Base-by-base conservation (phyloP, 2,797 vertebrate species). In the Poliocrania exsul region DNA sequence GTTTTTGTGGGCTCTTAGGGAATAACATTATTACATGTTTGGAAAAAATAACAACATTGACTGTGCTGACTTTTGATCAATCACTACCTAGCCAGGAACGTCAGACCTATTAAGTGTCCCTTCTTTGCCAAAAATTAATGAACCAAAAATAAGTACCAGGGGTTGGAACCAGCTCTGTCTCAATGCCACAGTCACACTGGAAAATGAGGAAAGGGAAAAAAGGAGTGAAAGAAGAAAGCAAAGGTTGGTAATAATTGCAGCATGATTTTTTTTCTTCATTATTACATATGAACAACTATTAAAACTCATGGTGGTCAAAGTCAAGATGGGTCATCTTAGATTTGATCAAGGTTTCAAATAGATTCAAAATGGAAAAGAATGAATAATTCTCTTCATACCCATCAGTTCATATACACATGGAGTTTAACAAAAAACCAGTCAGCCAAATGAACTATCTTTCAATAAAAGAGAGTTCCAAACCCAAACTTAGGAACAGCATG, bases 31-130 rank as follows among this genome's bases (percentile, higher is more conserved):
- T 75, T 81, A 83, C 1, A 5, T 78, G 61, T 89, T 78, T 56
- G 84, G 89, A 94, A 91, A 85, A 92, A 92, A 77, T 47, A 95
- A 79, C 75, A 89, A 31, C 61, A 78, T 16, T 38, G 72, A 54
- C 90, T 89, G 61, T 71, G 79, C 84, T 94, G 90, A 94, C 72
- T 96, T 95, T 83, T 89, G 93, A 92, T 94, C 93, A 85, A 79
- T 92, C 88, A 88, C 50, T 86, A 83, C 86, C 81, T 71, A 81
- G 65, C 65, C 42, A 56, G 54, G 91, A 92, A 93, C 5, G 9
- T 88, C 88, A 91, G 90, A 82, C 81, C 74, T 81, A 78, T 54
- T 92, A 96, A 81, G 37, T 40, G 37, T 54, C 64, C 44, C 26
- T 61, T 65, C 70, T 91, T 87, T 89, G 94, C 95, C 93, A 94